phyloP scores from a whole-genome alignment of 2,888 invertebrate genomes.

The Gonocerus acuteangulatus region DNA sequence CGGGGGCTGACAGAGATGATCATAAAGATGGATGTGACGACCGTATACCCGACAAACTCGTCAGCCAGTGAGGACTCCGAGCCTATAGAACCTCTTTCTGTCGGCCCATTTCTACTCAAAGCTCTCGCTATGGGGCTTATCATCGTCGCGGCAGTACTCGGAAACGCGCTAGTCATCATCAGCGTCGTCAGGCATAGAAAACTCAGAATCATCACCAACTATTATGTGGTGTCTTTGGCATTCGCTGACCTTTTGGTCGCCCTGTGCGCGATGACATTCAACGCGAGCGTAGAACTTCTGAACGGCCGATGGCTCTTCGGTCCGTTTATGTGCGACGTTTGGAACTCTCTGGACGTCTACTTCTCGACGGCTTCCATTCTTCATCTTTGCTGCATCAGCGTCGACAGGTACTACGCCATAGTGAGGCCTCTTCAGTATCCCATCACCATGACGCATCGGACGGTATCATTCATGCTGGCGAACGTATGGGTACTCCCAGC shows the following conservation, averaged over 20 bases:
- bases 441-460: slow-evolving; percentile 78
- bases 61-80: slow-evolving; percentile 13
- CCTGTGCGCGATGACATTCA: slow-evolving; percentile 85
- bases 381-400: slow-evolving; percentile 88
- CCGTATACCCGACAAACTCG: neutral
- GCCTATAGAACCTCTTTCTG: slow-evolving; percentile 21
- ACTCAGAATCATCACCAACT: slow-evolving; percentile 83
- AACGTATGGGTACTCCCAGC: slow-evolving; percentile 54
- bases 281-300: slow-evolving; percentile 79
- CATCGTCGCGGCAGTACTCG: slow-evolving; percentile 81
- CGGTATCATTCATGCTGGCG: slow-evolving; percentile 52
- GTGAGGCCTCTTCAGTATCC: slow-evolving; percentile 88
- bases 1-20: slow-evolving; percentile 15
- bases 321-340: slow-evolving; percentile 84
- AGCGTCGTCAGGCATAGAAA: slow-evolving; percentile 73
- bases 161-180: slow-evolving; percentile 84
- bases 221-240: slow-evolving; percentile 90
- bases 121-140: slow-evolving; percentile 64
- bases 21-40: slow-evolving; percentile 11
- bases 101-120: slow-evolving; percentile 33
- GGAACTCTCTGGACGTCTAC: slow-evolving; percentile 89
- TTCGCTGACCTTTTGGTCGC: slow-evolving; percentile 91
- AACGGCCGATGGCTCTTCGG: slow-evolving; percentile 83
- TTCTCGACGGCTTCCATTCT: slow-evolving; percentile 87
- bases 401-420: slow-evolving; percentile 86